A percentile compares a stretch with the other conserved stretches of the same genome.
phyloP scores from a whole-genome alignment of 2,888 invertebrate genomes.

The Gymnoscelis rufifasciata region DNA sequence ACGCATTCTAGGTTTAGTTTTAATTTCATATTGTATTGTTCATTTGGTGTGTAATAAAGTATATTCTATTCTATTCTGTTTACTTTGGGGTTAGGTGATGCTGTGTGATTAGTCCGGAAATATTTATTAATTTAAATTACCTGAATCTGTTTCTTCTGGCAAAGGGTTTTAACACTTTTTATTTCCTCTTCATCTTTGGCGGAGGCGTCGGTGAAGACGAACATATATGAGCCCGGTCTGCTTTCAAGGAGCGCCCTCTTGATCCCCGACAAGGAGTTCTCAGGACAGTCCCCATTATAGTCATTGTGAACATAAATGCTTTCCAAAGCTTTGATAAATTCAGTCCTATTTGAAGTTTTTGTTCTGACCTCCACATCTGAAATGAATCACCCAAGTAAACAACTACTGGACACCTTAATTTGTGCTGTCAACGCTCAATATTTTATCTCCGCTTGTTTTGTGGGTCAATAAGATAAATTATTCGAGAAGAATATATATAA shows the following conservation, averaged over 20 bases:
- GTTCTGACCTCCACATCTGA: constrained; percentile 18
- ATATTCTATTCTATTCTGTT: too few species aligned
- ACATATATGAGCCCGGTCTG: constrained; percentile 26
- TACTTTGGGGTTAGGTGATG: too few species aligned
- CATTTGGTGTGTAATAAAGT: too few species aligned
- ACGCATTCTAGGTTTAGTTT: too few species aligned
- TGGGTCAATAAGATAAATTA: too few species aligned
- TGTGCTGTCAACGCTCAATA: too few species aligned
- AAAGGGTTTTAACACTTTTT: constrained; percentile 22
- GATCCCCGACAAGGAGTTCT: constrained; percentile 24
- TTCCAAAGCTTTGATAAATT: constrained; percentile 15
- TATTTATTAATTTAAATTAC: constrained; percentile 8
- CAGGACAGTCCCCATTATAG: constrained; percentile 17
- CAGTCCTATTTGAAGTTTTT: constrained; percentile 9
- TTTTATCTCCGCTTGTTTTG: too few species aligned
- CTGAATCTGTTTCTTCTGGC: constrained; percentile 29
- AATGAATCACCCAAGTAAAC: not conserved
- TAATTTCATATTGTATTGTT: too few species aligned
- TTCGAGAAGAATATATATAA: too few species aligned
- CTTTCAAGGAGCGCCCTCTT: constrained; percentile 23
- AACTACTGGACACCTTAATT: too few species aligned
- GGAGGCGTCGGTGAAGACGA: constrained; percentile 33
- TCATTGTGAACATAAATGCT: constrained; percentile 9
- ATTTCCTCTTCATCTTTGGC: constrained; percentile 28
- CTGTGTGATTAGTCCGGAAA: too few species aligned